phyloP scores from a whole-genome alignment of 1,140 invertebrate species.

The Conus betulinus region DNA sequence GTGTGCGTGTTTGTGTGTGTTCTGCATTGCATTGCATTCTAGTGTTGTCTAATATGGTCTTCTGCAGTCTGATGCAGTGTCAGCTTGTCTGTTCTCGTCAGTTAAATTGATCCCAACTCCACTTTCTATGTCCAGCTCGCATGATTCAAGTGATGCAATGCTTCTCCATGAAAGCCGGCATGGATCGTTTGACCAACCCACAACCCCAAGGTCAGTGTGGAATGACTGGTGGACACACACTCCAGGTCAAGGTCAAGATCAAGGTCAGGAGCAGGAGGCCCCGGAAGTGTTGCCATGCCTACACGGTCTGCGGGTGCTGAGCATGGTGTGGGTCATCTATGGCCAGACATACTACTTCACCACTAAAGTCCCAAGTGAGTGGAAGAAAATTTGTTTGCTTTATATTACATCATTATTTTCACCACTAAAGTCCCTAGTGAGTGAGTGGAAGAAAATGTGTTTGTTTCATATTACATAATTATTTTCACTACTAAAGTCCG shows the following conservation, averaged over 20 bases:
- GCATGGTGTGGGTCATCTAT: neutral
- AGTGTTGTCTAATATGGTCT: neutral
- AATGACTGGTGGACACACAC: no score
- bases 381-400: neutral
- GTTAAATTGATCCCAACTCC: no score
- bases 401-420: no score
- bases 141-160: neutral
- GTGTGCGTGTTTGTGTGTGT: no score
- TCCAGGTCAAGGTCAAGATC: no score
- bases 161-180: neutral
- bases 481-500: no score
- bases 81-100: neutral
- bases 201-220: neutral
- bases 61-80: neutral
- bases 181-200: neutral
- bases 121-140: neutral
- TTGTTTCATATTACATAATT: no score
- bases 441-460: no score
- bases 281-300: constrained; percentile 8
- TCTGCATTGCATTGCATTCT: neutral
- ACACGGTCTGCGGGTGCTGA: constrained; percentile 2
- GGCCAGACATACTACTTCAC: neutral
- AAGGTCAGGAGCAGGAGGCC: neutral
- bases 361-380: neutral
- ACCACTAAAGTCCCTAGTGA: no score